Conservation (phyloP, 2,113 vertebrate species). For the Epinephelus moara region DNA sequence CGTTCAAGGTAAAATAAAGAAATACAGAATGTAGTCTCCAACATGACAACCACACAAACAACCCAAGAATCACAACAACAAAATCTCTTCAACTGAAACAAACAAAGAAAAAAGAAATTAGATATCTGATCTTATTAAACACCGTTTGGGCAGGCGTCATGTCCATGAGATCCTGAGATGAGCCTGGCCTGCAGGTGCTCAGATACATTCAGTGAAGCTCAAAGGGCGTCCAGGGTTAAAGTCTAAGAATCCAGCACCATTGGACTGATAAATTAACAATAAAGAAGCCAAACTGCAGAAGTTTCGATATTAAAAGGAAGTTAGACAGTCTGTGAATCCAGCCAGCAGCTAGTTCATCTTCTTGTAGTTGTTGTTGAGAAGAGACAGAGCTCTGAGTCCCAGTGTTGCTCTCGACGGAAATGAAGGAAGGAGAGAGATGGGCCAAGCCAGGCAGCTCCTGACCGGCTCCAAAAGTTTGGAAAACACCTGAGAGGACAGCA, state of each 20-base stretch:
- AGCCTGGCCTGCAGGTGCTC: slow-evolving; percentile 21
- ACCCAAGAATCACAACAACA: background rate
- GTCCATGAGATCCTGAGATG: slow-evolving; percentile 45
- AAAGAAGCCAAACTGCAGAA: slow-evolving; percentile 43
- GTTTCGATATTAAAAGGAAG: slow-evolving; percentile 1
- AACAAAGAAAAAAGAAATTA: background rate
- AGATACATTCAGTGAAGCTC: slow-evolving; percentile 23
- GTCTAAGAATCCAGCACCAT: slow-evolving; percentile 30
- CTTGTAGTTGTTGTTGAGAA: slow-evolving; percentile 93
- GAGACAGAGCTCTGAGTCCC: slow-evolving; percentile 82
- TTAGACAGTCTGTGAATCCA: slow-evolving; percentile 17
- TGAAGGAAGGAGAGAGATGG: slow-evolving; percentile 85
- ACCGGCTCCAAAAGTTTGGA: slow-evolving; percentile 92
- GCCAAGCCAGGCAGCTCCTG: slow-evolving; percentile 88
- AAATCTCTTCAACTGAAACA: slow-evolving; percentile 29
- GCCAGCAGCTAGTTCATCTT: slow-evolving; percentile 89
- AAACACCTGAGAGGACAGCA: slow-evolving; percentile 91
- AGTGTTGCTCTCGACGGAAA: slow-evolving; percentile 72
- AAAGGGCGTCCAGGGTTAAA: slow-evolving; percentile 18
- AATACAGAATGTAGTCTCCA: slow-evolving; percentile 24
- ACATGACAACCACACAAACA: slow-evolving; percentile 37
- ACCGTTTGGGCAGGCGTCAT: slow-evolving; percentile 19
- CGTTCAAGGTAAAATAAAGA: background rate
- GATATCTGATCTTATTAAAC: slow-evolving; percentile 25
- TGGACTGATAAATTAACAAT: slow-evolving; percentile 25